Percentiles rank a stretch among this genome's conserved stretches.
Evolutionary conservation across 2,888 invertebrate genomes (phyloP).

Genomic region (Lepas anatifera): DNA sequence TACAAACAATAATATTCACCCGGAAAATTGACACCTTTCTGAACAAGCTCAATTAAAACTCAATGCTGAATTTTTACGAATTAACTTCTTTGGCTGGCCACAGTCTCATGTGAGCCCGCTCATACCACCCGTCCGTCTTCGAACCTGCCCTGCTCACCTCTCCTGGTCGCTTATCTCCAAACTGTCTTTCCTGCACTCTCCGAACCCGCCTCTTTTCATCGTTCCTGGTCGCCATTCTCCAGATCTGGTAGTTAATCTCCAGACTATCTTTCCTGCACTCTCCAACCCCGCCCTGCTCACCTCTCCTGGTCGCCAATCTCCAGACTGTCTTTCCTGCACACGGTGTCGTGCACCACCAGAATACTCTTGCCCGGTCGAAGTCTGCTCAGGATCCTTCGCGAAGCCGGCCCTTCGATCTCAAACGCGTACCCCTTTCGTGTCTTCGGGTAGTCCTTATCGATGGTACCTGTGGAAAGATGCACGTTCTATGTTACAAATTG

Average conservation of each 20-base stretch:
- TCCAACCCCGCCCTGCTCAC: not conserved
- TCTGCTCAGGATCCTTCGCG: constrained; percentile 15
- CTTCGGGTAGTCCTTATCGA: constrained; percentile 18
- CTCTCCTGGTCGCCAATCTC: constrained; percentile 20
- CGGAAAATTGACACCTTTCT: not conserved
- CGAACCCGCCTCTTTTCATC: too few species aligned
- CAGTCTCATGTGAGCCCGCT: too few species aligned
- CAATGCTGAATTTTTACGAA: too few species aligned
- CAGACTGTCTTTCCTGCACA: constrained; percentile 20
- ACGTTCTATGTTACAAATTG: too few species aligned
- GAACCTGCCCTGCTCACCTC: too few species aligned
- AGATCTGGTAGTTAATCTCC: constrained; percentile 7
- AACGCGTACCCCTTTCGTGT: constrained; percentile 13
- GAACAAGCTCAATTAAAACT: too few species aligned
- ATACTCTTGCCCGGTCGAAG: constrained; percentile 17
- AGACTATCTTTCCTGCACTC: too few species aligned
- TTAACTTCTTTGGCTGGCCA: too few species aligned
- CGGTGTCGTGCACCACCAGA: constrained; percentile 16
- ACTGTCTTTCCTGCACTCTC: too few species aligned
- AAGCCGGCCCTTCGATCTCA: constrained; percentile 17
- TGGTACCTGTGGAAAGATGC: constrained; percentile 15
- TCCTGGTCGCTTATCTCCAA: too few species aligned
- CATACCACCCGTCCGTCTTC: too few species aligned
- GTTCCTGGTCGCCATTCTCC: constrained; percentile 9
- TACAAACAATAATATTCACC: not conserved